Evolutionary conservation across 64 coral and sea anemone genomes (phyloP).

Genomic region (Pocillopora damicornis): DNA sequence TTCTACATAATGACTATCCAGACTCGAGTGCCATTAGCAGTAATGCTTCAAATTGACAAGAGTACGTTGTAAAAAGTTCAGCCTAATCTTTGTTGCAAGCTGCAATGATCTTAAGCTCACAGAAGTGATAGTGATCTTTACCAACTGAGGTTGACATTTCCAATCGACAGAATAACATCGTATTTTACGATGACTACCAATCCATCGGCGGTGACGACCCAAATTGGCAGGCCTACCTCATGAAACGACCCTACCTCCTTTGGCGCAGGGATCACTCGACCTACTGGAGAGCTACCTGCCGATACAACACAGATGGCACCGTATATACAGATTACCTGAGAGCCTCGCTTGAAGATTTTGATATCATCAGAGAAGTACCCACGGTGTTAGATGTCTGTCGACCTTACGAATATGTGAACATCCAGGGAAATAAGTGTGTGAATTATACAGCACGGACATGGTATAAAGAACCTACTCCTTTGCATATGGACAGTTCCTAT

Average conservation of each 20-base stretch:
- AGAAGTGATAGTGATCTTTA: neutral
- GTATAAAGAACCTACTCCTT: neutral
- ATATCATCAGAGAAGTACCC: neutral
- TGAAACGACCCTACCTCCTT: neutral
- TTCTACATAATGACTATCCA: too few relatives aligned
- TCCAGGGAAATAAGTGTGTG: constrained; percentile 18
- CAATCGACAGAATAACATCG: neutral
- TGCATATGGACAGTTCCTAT: constrained; percentile 1
- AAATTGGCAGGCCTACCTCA: constrained; percentile 1
- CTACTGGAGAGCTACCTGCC: constrained; percentile 49
- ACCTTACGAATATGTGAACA: constrained; percentile 25
- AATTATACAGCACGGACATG: neutral
- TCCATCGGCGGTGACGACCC: neutral
- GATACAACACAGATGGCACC: constrained; percentile 14
- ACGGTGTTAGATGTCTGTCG: neutral
- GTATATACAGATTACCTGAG: constrained; percentile 31
- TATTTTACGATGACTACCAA: neutral
- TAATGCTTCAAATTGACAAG: too few relatives aligned
- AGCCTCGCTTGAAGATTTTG: neutral
- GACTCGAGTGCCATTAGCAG: neutral
- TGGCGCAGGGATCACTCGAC: neutral
- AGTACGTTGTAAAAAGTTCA: too few relatives aligned
- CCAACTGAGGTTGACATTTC: too few relatives aligned
- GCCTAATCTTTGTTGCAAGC: too few relatives aligned
- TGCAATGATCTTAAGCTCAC: too few relatives aligned